Evolutionary conservation across 2,797 vertebrate species (phyloP), one percentile per base, ranked within the genome.

Genomic region (Poeciliopsis infans): DNA sequence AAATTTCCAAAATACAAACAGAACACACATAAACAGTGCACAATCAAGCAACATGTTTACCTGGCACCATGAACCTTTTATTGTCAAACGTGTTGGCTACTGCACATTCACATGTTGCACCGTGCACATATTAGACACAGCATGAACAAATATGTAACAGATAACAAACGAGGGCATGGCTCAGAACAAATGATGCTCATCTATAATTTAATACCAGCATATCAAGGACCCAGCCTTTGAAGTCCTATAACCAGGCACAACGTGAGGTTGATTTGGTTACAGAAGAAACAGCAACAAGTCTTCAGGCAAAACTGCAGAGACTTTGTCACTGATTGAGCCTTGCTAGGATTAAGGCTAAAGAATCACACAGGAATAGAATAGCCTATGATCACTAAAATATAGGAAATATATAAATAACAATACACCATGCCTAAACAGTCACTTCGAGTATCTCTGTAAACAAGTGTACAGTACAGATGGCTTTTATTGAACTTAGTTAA

Each of bases 1-100:
- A 91, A 84, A 89, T 90, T 89, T 80, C 39, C 89, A 91, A 92
- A 90, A 92, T 90, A 93, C 86, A 91, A 93, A 93, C 92, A 90
- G 85, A 87, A 88, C 81, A 86, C 79, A 91, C 85, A 89, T 83
- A 86, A 85, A 91, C 43, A 93, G 90, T 87, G 80, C 77, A 94
- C 88, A 90, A 91, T 93, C 72, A 88, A 93, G 84, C 89, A 85
- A 87, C 82, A 85, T 86, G 74, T 86, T 87, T 61, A 83, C 80
- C 78, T 86, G 80, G 51, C 83, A 92, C 86, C 79, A 79, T 73
- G 86, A 82, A 89, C 80, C 75, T 28, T 89, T 61, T 80, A 77
- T 79, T 13, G 82, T 92, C 77, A 79, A 79, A 88, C 74, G 78
- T 77, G 69, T 88, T 83, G 80, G 84, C 79, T 89, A 76, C 82